Percentiles rank a stretch among this genome's conserved stretches.
Evolutionary conservation across 2,797 vertebrate genomes (phyloP).

Genomic region (Melopsittacus undulatus): DNA sequence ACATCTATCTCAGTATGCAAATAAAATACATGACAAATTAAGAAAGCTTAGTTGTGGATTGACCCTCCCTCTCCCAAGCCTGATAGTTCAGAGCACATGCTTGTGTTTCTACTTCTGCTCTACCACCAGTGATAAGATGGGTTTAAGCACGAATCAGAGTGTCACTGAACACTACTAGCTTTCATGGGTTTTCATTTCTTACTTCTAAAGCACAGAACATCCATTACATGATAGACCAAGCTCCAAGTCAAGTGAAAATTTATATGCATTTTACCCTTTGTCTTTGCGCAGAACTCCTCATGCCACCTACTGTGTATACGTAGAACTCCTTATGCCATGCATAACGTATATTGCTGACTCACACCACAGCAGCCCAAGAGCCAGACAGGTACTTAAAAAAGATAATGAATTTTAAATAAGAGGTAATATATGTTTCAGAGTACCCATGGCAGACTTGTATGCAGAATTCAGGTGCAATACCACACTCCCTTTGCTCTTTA

Average conservation of each 20-base stretch:
- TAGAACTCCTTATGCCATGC: not conserved
- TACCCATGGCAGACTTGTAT: not conserved
- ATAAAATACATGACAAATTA: not conserved
- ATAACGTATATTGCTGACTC: not conserved
- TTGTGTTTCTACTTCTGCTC: not conserved
- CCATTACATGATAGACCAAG: not conserved
- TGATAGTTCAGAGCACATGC: rapidly evolving
- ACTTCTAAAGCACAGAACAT: not conserved
- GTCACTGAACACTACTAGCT: not conserved
- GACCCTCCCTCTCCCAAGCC: not conserved
- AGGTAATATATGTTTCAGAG: not conserved
- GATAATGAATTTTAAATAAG: not conserved
- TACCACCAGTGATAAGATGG: not conserved
- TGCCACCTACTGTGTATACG: not conserved
- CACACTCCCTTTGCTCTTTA: not conserved
- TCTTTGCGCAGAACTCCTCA: not conserved
- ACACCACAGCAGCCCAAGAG: not conserved
- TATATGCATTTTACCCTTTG: not conserved
- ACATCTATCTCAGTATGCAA: not conserved
- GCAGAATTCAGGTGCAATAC: not conserved
- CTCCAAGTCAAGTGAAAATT: not conserved
- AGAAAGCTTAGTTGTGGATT: not conserved
- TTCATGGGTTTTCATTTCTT: not conserved
- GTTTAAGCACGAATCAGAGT: not conserved
- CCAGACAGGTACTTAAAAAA: not conserved